Evolutionary conservation across 2,888 invertebrate species (phyloP), one percentile per base, ranked within the genome.

Genomic region (Deilephila porcellus): DNA sequence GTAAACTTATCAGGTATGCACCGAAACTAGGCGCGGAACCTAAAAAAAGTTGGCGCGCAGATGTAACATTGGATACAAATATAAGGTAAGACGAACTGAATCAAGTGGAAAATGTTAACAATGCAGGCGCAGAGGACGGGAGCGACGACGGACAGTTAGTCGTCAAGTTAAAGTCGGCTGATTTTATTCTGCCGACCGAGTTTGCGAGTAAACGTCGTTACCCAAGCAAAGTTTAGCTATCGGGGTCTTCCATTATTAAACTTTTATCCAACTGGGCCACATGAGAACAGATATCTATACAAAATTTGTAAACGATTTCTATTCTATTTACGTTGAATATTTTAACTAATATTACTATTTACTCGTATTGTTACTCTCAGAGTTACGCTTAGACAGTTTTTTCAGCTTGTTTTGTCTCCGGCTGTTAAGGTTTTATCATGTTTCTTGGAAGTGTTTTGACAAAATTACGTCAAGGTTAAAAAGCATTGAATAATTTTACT

Each of bases 161-260:
- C 80, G 79, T 81, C 77, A 84, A 85, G 81, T 83, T 81, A 77
- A 83, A 83, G 82, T 82, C 80, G 75, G 81, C 83, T 84, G 85
- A 86, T 88, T 88, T 88, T 88, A 88, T 90, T 90, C 85, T 81
- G 79, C 84, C 80, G 81, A 81, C 80, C 82, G 83, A 90, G 86
- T 88, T 91, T 81, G 84, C 82, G 82, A 84, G 84, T 83, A 80
- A 79, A 86, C 85, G 82, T 86, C 84, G 84, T 87, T 87, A 86
- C 81, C 78, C 79, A 78, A 78, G 78, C 75, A 80, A 90, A 91
- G 86, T 91, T 91, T 81, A 83, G 82, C 88, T 87, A 91, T 90
- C 86, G 86, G 83, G 86, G 85, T 88, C 86, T 87, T 85, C 86
- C 85, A 89, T 89, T 91, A 90, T 89, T 88, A 88, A 93, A 93